These are phyloP conservation scores for Ypsolopha scabrella DNA, from an alignment of 2,888 invertebrate genomes.

Conservation along the genomic window DNA sequence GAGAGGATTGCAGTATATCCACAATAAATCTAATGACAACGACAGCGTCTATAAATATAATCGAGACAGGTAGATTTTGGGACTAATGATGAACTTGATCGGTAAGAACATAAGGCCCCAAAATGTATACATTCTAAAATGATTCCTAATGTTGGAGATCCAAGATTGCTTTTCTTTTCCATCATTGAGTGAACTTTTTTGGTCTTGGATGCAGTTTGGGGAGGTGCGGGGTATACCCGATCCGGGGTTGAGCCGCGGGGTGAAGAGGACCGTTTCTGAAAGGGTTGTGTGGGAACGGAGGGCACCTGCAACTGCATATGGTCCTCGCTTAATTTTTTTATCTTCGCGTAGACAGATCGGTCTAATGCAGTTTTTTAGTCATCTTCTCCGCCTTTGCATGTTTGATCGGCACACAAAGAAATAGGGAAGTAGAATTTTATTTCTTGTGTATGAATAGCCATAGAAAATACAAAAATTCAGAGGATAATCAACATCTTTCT, in stretches of 20 bases:
- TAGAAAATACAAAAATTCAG: not conserved
- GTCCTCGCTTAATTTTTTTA: conserved; percentile 54
- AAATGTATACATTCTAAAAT: conserved; percentile 12
- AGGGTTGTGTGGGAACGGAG: conserved; percentile 71
- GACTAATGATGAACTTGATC: conserved; percentile 38
- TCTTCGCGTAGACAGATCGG: conserved; percentile 58
- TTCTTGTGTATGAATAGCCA: too few relatives aligned
- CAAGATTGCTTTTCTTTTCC: conserved; percentile 10
- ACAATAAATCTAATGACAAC: conserved; percentile 70
- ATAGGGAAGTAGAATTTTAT: conserved; percentile 6
- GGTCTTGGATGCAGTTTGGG: conserved; percentile 26
- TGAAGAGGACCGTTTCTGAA: conserved; percentile 34
- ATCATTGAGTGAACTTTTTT: conserved; percentile 13
- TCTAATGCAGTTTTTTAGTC: conserved; percentile 60
- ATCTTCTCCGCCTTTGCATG: not conserved
- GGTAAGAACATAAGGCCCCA: conserved; percentile 20
- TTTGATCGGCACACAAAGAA: not conserved
- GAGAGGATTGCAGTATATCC: conserved; percentile 63
- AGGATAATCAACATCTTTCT: not conserved
- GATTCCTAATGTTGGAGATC: not conserved
- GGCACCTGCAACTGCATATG: conserved; percentile 70
- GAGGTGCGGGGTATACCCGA: not conserved
- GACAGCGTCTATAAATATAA: conserved; percentile 64
- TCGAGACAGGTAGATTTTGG: conserved; percentile 66
- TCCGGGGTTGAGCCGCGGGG: conserved; percentile 20